Base-by-base conservation (phyloP, 2,888 invertebrate genomes). In the Luffia ferchaultella region DNA sequence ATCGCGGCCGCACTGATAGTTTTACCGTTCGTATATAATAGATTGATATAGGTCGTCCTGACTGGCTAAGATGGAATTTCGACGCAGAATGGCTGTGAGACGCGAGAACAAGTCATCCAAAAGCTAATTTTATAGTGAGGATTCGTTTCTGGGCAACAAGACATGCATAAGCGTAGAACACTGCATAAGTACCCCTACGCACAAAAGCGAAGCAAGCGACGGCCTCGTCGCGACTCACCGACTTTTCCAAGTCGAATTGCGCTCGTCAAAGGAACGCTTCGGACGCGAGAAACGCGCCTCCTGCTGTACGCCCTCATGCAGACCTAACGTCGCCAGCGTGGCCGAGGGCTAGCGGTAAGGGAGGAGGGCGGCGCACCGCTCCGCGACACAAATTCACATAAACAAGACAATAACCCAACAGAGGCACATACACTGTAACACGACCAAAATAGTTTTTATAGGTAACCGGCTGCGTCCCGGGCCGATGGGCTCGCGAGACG, bases 381-480 rank as follows among this genome's bases (percentile, higher is more conserved):
- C 76, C 80, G 80, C 79, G 78, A 83, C 82, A 83, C 80, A 83
- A 80, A 82, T 80, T 76, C 80, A 83, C 80, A 80, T 77, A 70
- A 78, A 82, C 82, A 80, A 79, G 79, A 80, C 80, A 79, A 69
- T 72, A 64, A 18, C 19, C 64, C 62, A 68, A 75, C 67, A 70
- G 73, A 66, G 68, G 68, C 67, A 67, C 67, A 63, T 67, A 73
- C 70, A 76, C 67, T 12, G 65, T 66, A 72, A 77, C 72, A 79
- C 83, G 83, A 83, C 83, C 83, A 83, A 83, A 83, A 83, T 83
- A 75, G 83, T 82, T 83, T 83, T 83, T 79, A 63, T 61, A 69
- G 64, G 65, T 61, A 57, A 30, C 5, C 30, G 30, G 12, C 30
- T 12, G 30, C 30, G 30, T 30, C 30, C 5, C 30, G 12, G 30